Percentiles rank a stretch among this genome's conserved stretches.
Conservation (phyloP, 2,797 vertebrate genomes). For the Lepidocolaptes lacrymiger region DNA sequence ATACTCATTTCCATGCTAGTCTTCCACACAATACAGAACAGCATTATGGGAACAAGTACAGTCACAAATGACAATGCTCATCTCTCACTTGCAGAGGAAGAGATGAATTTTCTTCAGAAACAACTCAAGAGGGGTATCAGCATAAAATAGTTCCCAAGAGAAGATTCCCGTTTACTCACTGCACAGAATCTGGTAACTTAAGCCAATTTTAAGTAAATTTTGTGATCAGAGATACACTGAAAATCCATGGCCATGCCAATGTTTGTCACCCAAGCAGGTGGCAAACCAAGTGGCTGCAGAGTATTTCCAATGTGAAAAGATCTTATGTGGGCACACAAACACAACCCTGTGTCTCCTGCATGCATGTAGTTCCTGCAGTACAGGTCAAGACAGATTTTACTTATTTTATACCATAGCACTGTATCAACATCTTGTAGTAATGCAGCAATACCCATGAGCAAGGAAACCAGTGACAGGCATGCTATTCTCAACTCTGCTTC, state of each 20-base stretch:
- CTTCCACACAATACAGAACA: background rate
- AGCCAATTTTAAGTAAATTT: background rate
- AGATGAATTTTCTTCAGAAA: background rate
- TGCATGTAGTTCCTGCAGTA: background rate
- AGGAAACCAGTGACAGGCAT: background rate
- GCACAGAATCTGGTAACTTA: background rate
- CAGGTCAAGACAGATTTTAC: background rate
- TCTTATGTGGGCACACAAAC: background rate
- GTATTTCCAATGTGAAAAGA: background rate
- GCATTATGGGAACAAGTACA: background rate
- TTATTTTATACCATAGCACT: background rate
- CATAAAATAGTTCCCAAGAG: background rate
- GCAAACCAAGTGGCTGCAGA: background rate
- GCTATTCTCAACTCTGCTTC: background rate
- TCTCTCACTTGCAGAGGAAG: background rate
- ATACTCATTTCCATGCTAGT: background rate
- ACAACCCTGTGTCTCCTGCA: background rate
- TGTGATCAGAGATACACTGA: background rate
- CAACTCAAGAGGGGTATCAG: background rate
- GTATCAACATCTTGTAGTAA: background rate
- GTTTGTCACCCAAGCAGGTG: background rate
- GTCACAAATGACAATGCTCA: background rate
- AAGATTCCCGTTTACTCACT: background rate
- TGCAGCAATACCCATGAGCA: background rate
- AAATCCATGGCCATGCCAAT: background rate